Conservation (phyloP, 1,140 invertebrate genomes). For the Sminthurides bifidus region DNA sequence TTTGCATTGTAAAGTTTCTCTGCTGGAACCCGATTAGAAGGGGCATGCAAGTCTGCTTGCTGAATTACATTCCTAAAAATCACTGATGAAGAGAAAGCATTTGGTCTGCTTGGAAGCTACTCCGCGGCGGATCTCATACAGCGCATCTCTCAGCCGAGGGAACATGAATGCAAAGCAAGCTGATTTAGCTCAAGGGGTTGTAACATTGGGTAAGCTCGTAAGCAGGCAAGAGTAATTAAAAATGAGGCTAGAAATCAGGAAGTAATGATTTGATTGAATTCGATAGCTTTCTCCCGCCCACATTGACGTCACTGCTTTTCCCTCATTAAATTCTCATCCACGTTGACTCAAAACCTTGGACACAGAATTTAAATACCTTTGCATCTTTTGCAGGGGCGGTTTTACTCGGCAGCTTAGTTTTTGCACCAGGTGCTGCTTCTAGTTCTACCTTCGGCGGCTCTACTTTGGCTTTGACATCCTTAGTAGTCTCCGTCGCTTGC, state of each 20-base stretch:
- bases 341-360: not conserved
- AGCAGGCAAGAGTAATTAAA: too few relatives aligned
- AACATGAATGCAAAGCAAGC: not conserved
- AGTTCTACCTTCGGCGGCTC: conserved; percentile 8
- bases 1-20: too few relatives aligned
- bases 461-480: conserved; percentile 14
- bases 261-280: not conserved
- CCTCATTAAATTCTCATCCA: not conserved
- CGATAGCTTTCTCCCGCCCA: not conserved
- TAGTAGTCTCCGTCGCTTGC: not conserved
- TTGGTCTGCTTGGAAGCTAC: not conserved
- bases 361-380: not conserved
- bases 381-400: not conserved
- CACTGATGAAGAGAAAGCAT: too few relatives aligned
- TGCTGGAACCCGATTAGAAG: too few relatives aligned
- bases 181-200: not conserved
- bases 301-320: not conserved
- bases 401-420: not conserved
- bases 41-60: too few relatives aligned
- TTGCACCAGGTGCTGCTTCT: not conserved
- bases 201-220: not conserved
- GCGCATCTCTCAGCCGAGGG: not conserved
- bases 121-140: not conserved
- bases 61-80: too few relatives aligned
- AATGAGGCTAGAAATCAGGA: not conserved